Percentiles rank a stretch among this genome's conserved stretches.
These are phyloP conservation scores for Thyatira batis DNA, from an alignment of 2,888 invertebrate species.

Conservation along the genomic window DNA sequence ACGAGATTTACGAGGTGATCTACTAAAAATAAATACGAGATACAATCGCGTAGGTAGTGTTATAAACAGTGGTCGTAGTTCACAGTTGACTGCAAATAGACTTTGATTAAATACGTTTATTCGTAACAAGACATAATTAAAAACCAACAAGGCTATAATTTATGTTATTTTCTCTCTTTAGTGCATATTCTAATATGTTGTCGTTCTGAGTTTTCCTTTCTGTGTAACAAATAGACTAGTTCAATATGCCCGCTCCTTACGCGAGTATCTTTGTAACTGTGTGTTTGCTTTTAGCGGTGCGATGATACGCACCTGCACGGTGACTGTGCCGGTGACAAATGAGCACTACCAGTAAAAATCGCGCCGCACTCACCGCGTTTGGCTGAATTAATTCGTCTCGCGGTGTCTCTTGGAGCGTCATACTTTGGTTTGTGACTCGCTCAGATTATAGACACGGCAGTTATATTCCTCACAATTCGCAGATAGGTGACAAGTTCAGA, in stretches of 20 bases:
- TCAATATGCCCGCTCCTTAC: conserved; percentile 35
- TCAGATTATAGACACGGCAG: conserved; percentile 29
- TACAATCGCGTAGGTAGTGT: too few relatives aligned
- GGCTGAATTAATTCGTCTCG: conserved; percentile 80
- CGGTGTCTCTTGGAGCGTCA: conserved; percentile 74
- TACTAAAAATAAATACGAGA: too few relatives aligned
- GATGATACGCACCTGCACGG: conserved; percentile 67
- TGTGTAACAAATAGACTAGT: too few relatives aligned
- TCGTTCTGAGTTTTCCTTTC: too few relatives aligned
- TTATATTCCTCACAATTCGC: conserved; percentile 7
- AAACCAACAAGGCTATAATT: too few relatives aligned
- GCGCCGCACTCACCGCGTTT: conserved; percentile 59
- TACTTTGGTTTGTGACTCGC: conserved; percentile 30
- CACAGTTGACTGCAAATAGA: too few relatives aligned
- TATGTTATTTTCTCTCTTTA: background rate
- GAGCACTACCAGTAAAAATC: conserved; percentile 78
- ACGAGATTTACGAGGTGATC: too few relatives aligned
- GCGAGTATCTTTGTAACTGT: conserved; percentile 7
- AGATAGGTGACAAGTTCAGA: too few relatives aligned
- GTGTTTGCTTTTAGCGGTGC: conserved; percentile 58
- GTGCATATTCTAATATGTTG: too few relatives aligned
- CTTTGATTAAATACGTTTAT: too few relatives aligned
- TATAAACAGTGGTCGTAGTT: too few relatives aligned
- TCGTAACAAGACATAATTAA: too few relatives aligned
- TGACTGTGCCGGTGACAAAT: conserved; percentile 65